phyloP scores from a whole-genome alignment of 2,888 invertebrate species.

The Megamerina dolium region DNA sequence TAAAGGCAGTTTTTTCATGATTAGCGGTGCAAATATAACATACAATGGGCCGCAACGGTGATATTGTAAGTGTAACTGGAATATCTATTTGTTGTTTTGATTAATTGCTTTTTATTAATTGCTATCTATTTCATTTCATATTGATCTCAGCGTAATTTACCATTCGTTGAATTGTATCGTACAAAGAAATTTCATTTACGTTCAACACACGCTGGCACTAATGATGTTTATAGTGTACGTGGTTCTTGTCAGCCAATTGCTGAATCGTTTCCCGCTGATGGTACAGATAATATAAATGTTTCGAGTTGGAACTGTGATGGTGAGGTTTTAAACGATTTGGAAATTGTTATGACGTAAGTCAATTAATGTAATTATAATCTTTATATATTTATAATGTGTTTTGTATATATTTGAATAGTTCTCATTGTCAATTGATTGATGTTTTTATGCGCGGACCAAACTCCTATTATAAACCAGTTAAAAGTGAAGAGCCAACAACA shows the following conservation, averaged over 20 bases:
- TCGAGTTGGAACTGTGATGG: conserved; percentile 83
- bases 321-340: conserved; percentile 61
- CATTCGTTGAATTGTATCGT: conserved; percentile 68
- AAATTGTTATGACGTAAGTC: conserved; percentile 54
- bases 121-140: no score
- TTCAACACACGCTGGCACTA: conserved; percentile 16
- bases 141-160: conserved; percentile 58
- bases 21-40: conserved; percentile 70
- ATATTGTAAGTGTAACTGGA: conserved; percentile 54
- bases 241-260: conserved; percentile 44
- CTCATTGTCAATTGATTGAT: conserved; percentile 66
- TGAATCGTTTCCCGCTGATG: conserved; percentile 16
- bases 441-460: conserved; percentile 58
- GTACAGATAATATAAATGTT: conserved; percentile 22
- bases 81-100: neutral
- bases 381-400: neutral
- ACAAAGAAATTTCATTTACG: conserved; percentile 55
- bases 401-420: conserved; percentile 49
- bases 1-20: conserved; percentile 68
- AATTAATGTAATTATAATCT: neutral
- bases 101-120: neutral
- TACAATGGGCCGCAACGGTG: conserved; percentile 57
- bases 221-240: conserved; percentile 31
- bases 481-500: conserved; percentile 17
- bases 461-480: conserved; percentile 32